phyloP scores from a whole-genome alignment of 2,113 vertebrate species.

The Psilopsiagon aurifrons region DNA sequence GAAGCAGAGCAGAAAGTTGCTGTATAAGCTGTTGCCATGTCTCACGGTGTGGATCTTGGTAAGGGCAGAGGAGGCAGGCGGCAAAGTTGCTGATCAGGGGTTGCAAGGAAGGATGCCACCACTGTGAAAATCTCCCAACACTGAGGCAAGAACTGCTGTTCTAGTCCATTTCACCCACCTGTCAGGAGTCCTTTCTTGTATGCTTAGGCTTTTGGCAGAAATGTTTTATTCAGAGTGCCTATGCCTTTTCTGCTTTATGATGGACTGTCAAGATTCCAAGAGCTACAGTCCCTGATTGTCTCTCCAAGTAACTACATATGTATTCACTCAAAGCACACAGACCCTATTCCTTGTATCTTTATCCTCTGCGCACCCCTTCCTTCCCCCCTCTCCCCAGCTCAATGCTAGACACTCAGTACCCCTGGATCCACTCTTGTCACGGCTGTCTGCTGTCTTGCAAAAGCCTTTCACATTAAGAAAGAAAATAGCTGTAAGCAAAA shows the following conservation, averaged over 20 bases:
- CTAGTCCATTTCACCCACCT: not conserved
- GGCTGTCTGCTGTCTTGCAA: not conserved
- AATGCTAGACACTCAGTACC: rapidly evolving
- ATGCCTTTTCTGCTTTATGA: not conserved
- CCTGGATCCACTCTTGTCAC: not conserved
- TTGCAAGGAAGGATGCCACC: not conserved
- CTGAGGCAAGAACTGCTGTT: not conserved
- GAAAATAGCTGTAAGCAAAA: not conserved
- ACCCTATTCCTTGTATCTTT: not conserved
- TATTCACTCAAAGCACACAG: not conserved
- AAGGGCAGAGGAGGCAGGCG: not conserved
- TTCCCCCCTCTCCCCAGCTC: rapidly evolving
- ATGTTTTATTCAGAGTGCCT: not conserved
- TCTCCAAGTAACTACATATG: not conserved
- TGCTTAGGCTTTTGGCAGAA: not conserved
- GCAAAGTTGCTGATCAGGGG: not conserved
- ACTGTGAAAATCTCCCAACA: not conserved
- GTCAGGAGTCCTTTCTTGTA: too few relatives aligned
- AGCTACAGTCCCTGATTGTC: not conserved
- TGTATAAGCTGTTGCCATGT: not conserved
- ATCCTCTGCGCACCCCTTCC: not conserved
- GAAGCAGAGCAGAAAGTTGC: not conserved
- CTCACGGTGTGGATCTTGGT: not conserved
- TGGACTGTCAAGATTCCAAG: not conserved
- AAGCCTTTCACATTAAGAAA: not conserved